Conservation (phyloP, 30 jellyfish, hydroid and myxozoan genomes). For the Hydra vulgaris region DNA sequence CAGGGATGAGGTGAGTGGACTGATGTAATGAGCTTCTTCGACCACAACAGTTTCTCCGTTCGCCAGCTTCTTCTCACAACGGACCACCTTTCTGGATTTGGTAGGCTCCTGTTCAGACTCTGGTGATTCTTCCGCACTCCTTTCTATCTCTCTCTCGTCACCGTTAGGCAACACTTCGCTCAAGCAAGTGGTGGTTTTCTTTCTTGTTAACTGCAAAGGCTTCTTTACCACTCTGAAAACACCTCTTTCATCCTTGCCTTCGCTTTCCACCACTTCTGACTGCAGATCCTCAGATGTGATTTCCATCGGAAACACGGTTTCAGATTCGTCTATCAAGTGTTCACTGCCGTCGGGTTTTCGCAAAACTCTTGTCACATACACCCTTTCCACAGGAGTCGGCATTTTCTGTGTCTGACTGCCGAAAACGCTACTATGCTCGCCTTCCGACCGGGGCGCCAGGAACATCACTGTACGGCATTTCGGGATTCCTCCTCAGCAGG, state of each 20-base stretch:
- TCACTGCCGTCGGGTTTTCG: conserved; percentile 48
- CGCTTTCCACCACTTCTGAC: conserved; percentile 25
- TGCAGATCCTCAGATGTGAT: conserved; percentile 27
- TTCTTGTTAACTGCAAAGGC: conserved; percentile 36
- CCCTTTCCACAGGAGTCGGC: conserved; percentile 70
- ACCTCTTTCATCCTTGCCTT: conserved; percentile 45
- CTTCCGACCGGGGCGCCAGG: not conserved
- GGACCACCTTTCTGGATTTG: conserved; percentile 39
- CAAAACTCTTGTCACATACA: conserved; percentile 35
- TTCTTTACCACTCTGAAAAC: conserved; percentile 28
- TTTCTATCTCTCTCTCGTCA: conserved; percentile 31
- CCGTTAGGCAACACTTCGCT: conserved; percentile 50
- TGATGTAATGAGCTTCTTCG: conserved; percentile 58
- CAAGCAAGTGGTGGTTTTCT: conserved; percentile 20
- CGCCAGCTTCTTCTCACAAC: conserved; percentile 35
- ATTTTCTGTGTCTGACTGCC: conserved; percentile 2
- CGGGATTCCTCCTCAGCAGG: conserved; percentile 30
- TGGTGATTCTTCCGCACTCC: conserved; percentile 32
- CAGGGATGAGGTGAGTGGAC: conserved; percentile 43
- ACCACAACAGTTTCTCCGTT: conserved; percentile 44
- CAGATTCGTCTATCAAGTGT: conserved; percentile 57
- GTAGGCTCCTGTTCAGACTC: conserved; percentile 23
- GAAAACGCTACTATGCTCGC: not conserved
- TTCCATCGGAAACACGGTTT: conserved; percentile 51
- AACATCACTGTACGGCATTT: not conserved